Percentiles rank a stretch among this genome's conserved stretches.
Evolutionary conservation across 2,888 invertebrate species (phyloP).

Genomic region (Tiphia femorata): DNA sequence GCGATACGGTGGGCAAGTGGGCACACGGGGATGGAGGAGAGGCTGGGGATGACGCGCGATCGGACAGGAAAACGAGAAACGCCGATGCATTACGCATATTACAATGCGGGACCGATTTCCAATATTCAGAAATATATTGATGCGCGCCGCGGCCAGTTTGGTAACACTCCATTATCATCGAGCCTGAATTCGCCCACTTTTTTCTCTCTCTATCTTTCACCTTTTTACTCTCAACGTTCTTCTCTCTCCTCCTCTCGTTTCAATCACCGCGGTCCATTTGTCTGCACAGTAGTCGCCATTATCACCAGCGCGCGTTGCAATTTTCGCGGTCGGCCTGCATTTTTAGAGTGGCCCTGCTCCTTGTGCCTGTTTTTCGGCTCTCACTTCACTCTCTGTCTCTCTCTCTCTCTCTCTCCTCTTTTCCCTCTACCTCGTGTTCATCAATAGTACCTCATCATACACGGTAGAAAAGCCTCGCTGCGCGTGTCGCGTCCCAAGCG

Average conservation of each 20-base stretch:
- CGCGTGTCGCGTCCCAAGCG: too few relatives aligned
- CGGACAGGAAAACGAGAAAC: too few relatives aligned
- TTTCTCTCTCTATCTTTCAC: background rate
- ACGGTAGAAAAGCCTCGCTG: too few relatives aligned
- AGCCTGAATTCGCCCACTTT: background rate
- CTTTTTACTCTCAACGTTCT: too few relatives aligned
- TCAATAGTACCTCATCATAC: too few relatives aligned
- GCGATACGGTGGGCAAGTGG: too few relatives aligned
- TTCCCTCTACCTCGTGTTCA: background rate
- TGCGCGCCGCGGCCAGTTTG: too few relatives aligned
- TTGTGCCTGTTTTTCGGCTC: background rate
- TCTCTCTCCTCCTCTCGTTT: constrained; percentile 10
- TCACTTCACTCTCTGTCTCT: constrained; percentile 7
- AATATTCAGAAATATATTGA: too few relatives aligned
- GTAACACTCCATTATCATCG: too few relatives aligned
- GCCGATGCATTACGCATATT: background rate
- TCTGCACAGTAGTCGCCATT: constrained; percentile 19
- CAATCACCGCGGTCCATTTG: constrained; percentile 37
- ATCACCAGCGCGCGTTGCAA: constrained; percentile 31
- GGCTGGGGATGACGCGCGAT: too few relatives aligned
- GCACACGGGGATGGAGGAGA: too few relatives aligned
- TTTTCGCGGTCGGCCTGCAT: constrained; percentile 25
- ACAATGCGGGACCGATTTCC: background rate
- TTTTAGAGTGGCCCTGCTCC: constrained; percentile 24
- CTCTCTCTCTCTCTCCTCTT: background rate